These are phyloP conservation scores for Bombus waltoni DNA, from an alignment of 1,140 invertebrate genomes.

Conservation along the genomic window DNA sequence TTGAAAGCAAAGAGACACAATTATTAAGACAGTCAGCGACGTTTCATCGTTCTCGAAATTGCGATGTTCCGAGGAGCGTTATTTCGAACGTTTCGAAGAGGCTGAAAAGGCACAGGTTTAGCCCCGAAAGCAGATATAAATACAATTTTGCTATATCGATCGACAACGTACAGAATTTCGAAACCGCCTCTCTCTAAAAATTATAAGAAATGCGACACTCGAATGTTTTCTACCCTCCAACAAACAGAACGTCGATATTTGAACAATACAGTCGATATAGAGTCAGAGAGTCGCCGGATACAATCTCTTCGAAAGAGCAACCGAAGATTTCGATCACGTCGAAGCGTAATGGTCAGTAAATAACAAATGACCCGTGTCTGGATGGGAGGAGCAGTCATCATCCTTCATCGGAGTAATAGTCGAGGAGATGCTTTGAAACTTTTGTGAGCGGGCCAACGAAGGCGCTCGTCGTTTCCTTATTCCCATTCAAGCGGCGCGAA, in stretches of 20 bases:
- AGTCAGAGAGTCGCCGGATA: background rate
- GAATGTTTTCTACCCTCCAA: background rate
- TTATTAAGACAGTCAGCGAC: too few species aligned
- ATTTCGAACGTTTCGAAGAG: too few species aligned
- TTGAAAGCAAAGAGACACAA: too few species aligned
- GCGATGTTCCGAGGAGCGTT: too few species aligned
- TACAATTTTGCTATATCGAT: too few species aligned
- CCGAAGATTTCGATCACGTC: slow-evolving; percentile 69
- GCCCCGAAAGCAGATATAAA: too few species aligned
- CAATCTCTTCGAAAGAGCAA: slow-evolving; percentile 13
- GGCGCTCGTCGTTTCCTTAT: slow-evolving; percentile 35
- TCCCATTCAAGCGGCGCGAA: slow-evolving; percentile 19
- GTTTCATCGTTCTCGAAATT: too few species aligned
- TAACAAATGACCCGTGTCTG: slow-evolving; percentile 70
- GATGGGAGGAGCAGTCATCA: slow-evolving; percentile 38
- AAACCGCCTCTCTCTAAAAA: background rate
- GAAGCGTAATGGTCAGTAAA: slow-evolving; percentile 73
- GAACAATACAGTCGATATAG: background rate
- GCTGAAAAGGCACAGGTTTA: too few species aligned
- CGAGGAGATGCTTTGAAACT: slow-evolving; percentile 47
- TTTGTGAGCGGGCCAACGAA: slow-evolving; percentile 50
- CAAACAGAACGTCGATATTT: background rate
- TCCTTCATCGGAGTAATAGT: slow-evolving; percentile 67
- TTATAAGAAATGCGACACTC: background rate
- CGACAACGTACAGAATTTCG: background rate